Evolutionary conservation across 2,113 vertebrate genomes (phyloP), one percentile per base, ranked within the genome.

Genomic region (Antennarius striatus): DNA sequence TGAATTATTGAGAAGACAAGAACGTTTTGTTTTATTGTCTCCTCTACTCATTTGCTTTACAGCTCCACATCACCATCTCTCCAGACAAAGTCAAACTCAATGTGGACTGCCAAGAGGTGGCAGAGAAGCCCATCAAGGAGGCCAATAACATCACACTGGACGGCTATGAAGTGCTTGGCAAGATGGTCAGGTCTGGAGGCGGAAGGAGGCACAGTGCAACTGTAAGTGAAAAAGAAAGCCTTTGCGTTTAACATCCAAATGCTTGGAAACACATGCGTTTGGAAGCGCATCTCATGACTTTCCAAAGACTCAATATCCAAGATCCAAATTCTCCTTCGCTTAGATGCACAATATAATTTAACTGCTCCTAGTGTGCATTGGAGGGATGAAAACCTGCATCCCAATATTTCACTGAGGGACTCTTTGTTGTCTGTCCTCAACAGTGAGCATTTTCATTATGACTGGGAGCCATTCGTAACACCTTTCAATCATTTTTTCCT

Each of bases 101-200:
- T 42, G 73, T 99, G 49, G 98, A 99, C 88, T 99, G 98, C 88
- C 93, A 92, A 89, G 96, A 96, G 90, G 93, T 97, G 85, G 79
- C 94, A 77, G 98, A 99, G 89, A 98, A 96, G 85, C 90, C 92
- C 62, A 94, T 98, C 80, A 97, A 96, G 59, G 95, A 95, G 80
- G 93, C 96, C 90, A 95, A 92, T 71, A 98, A 97, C 87, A 94
- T 99, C 83, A 93, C 96, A 49, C 91, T 93, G 42, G 95, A 98
- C 66, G 98, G 97, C 70, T 94, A 93, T 75, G 98, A 99, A 93
- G 94, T 98, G 77, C 95, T 99, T 80, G 98, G 98, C 78, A 99
- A 96, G 83, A 89, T 98, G 80, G 81, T 91, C 72, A 92, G 90
- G 80, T 77, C 91, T 59, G 86, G 82, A 76, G 91, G 91, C 22